Evolutionary conservation across 2,113 vertebrate genomes (phyloP).

Genomic region (Hipposideros armiger): DNA sequence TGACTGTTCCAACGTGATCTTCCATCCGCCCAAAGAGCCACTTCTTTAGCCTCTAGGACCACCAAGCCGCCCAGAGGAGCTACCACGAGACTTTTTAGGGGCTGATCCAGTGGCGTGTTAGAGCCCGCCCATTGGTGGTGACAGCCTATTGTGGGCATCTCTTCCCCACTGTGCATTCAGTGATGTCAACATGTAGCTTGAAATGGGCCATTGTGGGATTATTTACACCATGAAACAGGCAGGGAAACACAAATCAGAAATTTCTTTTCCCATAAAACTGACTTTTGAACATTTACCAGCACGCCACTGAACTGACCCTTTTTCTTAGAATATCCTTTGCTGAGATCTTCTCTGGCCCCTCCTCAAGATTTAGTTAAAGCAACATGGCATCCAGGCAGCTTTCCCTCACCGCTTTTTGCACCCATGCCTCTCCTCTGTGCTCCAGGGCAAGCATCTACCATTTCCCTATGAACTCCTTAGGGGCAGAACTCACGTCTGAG

Average conservation of each 20-base stretch:
- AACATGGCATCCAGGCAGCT: background rate
- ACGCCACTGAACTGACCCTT: background rate
- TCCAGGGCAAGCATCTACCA: background rate
- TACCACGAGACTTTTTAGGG: background rate
- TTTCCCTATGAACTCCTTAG: background rate
- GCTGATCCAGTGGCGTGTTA: background rate
- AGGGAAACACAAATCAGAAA: background rate
- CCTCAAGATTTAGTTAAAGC: conserved; percentile 46
- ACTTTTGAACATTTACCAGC: background rate
- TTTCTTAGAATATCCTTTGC: background rate
- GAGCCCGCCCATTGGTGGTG: background rate
- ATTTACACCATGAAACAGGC: background rate
- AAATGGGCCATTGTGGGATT: background rate
- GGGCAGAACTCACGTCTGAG: background rate
- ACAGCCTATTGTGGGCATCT: background rate
- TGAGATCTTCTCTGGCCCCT: background rate
- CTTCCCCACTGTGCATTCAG: background rate
- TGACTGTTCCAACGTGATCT: background rate
- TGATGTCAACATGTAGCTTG: background rate
- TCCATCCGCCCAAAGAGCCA: background rate
- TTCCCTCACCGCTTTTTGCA: background rate
- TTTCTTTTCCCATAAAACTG: background rate
- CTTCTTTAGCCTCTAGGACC: background rate
- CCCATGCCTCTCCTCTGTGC: background rate
- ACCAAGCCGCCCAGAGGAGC: background rate